Conservation (phyloP, 2,888 invertebrate genomes). For the Metellina segmentata region DNA sequence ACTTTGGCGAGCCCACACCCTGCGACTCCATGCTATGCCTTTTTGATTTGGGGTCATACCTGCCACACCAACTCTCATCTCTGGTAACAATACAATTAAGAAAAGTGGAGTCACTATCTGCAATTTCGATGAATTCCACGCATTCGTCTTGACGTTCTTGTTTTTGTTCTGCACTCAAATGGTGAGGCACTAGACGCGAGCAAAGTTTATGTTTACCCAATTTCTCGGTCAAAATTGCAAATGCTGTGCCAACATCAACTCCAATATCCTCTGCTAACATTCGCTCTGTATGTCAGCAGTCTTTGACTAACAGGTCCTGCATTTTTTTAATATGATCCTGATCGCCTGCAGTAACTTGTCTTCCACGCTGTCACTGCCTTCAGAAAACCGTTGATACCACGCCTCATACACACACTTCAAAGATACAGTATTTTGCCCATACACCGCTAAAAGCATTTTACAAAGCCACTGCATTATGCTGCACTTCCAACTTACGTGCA, state of each 20-base stretch:
- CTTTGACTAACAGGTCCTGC: conserved; percentile 1
- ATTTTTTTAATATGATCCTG: background rate
- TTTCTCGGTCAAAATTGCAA: conserved; percentile 8
- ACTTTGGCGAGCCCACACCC: no score
- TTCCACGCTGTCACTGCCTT: conserved; percentile 11
- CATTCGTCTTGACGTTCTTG: background rate
- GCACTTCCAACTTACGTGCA: no score
- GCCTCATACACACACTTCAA: conserved; percentile 2
- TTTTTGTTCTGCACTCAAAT: conserved; percentile 5
- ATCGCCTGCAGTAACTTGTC: background rate
- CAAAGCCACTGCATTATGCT: no score
- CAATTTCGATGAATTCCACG: background rate
- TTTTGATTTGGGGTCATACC: conserved; percentile 7
- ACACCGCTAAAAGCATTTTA: conserved; percentile 35
- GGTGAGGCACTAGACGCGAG: background rate
- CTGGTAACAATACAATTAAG: background rate
- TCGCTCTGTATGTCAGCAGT: background rate
- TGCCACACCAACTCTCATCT: background rate
- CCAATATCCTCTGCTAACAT: conserved; percentile 2
- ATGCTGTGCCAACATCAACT: conserved; percentile 2
- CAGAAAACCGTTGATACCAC: conserved; percentile 39
- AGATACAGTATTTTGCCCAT: conserved; percentile 19
- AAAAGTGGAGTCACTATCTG: background rate
- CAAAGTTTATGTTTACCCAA: conserved; percentile 8
- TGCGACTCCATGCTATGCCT: conserved; percentile 1